Conservation (phyloP, 2,797 vertebrate species). For the Aulostomus chinensis region DNA sequence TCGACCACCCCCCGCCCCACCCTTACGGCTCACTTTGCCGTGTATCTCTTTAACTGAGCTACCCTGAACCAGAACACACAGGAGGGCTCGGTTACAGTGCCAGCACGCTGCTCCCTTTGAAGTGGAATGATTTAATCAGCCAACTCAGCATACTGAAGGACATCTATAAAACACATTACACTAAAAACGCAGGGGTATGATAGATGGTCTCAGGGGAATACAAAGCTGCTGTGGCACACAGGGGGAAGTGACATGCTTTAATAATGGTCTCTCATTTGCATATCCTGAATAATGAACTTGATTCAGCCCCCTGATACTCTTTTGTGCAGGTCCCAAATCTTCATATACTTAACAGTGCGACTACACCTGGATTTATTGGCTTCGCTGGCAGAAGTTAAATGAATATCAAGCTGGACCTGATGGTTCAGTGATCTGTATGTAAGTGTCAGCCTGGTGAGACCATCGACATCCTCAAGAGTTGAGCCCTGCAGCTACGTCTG, state of each 20-base stretch:
- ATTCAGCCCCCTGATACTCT: slow-evolving; percentile 44
- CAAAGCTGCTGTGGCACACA: slow-evolving; percentile 48
- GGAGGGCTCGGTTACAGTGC: slow-evolving; percentile 50
- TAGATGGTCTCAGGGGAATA: slow-evolving; percentile 60
- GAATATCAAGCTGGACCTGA: too few species aligned
- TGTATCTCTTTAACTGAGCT: neutral
- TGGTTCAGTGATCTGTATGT: too few species aligned
- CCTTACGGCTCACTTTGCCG: slow-evolving; percentile 8
- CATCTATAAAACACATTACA: slow-evolving; percentile 71
- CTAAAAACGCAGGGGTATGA: slow-evolving; percentile 65
- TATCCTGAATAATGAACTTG: slow-evolving; percentile 47
- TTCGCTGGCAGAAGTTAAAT: too few species aligned
- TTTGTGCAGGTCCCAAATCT: too few species aligned
- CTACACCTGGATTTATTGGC: too few species aligned
- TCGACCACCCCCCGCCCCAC: slow-evolving; percentile 24
- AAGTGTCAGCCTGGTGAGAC: too few species aligned
- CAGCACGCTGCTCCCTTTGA: slow-evolving; percentile 57
- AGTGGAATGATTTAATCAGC: slow-evolving; percentile 76
- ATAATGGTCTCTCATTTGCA: slow-evolving; percentile 50
- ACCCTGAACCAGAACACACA: slow-evolving; percentile 58
- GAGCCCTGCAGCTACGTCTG: too few species aligned
- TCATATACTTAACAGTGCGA: too few species aligned
- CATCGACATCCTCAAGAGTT: too few species aligned
- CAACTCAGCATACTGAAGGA: slow-evolving; percentile 73
- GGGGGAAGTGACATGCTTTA: slow-evolving; percentile 55